Percentiles rank a stretch among this genome's conserved stretches.
Conservation (phyloP, 2,797 vertebrate species). For the Acanthopagrus latus region DNA sequence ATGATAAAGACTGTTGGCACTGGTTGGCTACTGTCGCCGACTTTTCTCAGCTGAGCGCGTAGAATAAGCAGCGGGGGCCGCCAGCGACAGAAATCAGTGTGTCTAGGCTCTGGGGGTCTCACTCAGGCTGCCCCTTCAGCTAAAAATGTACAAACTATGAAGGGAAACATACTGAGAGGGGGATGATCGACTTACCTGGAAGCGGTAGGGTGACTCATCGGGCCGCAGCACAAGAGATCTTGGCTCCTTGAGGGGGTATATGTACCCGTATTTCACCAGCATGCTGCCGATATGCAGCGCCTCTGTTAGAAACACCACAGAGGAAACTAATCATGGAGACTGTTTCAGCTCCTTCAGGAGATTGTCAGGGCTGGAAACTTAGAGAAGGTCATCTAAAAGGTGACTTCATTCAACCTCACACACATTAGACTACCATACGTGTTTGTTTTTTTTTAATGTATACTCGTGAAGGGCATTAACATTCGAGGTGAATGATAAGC, state of each 20-base stretch:
- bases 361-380: not conserved
- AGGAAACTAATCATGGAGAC: not conserved
- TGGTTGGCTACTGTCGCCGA: too few relatives aligned
- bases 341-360: not conserved
- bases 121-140: too few relatives aligned
- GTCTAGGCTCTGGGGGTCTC: too few relatives aligned
- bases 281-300: constrained; percentile 89
- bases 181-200: constrained; percentile 87
- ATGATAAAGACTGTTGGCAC: too few relatives aligned
- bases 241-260: constrained; percentile 92
- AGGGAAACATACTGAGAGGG: not conserved
- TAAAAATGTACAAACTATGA: too few relatives aligned
- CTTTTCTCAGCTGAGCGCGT: too few relatives aligned
- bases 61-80: too few relatives aligned
- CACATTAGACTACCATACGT: not conserved
- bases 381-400: not conserved
- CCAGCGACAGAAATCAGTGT: too few relatives aligned
- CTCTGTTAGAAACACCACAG: constrained; percentile 83
- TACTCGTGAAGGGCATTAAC: not conserved
- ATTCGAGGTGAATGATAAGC: not conserved
- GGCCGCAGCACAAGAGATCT: constrained; percentile 83
- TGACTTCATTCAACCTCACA: not conserved
- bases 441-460: not conserved
- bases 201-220: constrained; percentile 92
- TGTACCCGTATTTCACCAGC: constrained; percentile 90